Evolutionary conservation across 2,113 vertebrate species (phyloP).

Genomic region (Ceratotherium simum): DNA sequence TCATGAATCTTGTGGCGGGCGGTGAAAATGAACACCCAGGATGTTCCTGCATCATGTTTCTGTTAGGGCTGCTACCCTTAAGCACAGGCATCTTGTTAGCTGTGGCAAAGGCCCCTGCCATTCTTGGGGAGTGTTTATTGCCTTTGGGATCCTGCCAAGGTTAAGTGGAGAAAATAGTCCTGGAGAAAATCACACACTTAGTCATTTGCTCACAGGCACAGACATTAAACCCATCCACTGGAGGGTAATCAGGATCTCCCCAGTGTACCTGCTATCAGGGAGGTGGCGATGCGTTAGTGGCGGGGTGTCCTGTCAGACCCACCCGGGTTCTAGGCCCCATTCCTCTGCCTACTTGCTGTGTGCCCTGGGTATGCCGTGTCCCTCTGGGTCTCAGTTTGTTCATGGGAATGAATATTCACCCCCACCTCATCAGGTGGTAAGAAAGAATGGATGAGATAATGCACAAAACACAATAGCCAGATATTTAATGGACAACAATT

Average conservation of each 20-base stretch:
- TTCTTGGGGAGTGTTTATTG: not conserved
- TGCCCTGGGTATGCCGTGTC: rapidly evolving
- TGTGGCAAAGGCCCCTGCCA: not conserved
- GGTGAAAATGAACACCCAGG: not conserved
- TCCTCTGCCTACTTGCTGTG: not conserved
- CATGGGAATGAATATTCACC: not conserved
- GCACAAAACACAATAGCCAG: not conserved
- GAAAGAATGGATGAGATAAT: not conserved
- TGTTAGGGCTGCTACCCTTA: not conserved
- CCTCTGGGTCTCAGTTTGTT: not conserved
- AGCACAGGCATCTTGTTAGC: not conserved
- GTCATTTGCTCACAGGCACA: not conserved
- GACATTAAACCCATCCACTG: not conserved
- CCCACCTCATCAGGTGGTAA: not conserved
- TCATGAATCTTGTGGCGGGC: not conserved
- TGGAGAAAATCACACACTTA: not conserved
- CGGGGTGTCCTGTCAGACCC: not conserved
- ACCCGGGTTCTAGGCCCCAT: not conserved
- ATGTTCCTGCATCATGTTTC: not conserved
- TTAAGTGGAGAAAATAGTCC: not conserved
- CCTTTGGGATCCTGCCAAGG: slow-evolving; percentile 36
- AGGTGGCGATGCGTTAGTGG: not conserved
- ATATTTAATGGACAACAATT: not conserved
- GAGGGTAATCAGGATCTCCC: not conserved
- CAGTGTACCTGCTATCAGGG: not conserved